Evolutionary conservation across 2,888 invertebrate species (phyloP).

Genomic region (Calliphora vomitoria): DNA sequence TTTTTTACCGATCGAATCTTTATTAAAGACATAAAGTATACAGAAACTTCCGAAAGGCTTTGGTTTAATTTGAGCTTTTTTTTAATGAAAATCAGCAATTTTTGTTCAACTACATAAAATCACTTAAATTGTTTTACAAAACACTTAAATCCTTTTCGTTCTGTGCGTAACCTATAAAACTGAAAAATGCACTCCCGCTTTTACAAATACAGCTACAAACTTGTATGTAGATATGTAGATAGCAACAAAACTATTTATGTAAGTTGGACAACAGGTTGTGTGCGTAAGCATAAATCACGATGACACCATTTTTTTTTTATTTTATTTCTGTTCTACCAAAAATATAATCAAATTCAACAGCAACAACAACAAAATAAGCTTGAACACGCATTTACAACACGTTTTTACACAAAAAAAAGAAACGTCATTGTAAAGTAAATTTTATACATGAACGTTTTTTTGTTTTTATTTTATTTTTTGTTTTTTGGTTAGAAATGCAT

Average conservation of each 20-base stretch:
- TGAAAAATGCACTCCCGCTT: background rate
- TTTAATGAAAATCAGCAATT: too few species aligned
- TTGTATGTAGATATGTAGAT: background rate
- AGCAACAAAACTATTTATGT: conserved; percentile 13
- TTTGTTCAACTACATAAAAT: too few species aligned
- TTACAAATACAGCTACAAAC: conserved; percentile 12
- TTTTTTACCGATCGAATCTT: too few species aligned
- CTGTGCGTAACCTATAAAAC: background rate
- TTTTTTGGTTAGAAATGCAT: conserved; percentile 58
- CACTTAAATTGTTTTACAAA: background rate
- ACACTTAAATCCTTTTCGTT: conserved; percentile 5
- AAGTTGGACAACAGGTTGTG: conserved; percentile 59
- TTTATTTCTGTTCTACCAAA: conserved; percentile 52
- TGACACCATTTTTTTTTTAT: conserved; percentile 62
- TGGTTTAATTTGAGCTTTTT: too few species aligned
- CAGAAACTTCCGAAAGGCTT: too few species aligned
- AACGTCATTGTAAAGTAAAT: conserved; percentile 30
- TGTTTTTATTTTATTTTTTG: conserved; percentile 4
- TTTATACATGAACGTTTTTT: conserved; percentile 32
- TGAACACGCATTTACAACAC: conserved; percentile 51
- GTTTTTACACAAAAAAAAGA: conserved; percentile 21
- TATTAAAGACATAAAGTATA: too few species aligned
- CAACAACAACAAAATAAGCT: background rate
- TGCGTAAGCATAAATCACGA: conserved; percentile 64
- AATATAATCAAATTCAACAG: conserved; percentile 1